Base-by-base conservation (phyloP, 2,113 vertebrate genomes). In the Pongo pygmaeus region DNA sequence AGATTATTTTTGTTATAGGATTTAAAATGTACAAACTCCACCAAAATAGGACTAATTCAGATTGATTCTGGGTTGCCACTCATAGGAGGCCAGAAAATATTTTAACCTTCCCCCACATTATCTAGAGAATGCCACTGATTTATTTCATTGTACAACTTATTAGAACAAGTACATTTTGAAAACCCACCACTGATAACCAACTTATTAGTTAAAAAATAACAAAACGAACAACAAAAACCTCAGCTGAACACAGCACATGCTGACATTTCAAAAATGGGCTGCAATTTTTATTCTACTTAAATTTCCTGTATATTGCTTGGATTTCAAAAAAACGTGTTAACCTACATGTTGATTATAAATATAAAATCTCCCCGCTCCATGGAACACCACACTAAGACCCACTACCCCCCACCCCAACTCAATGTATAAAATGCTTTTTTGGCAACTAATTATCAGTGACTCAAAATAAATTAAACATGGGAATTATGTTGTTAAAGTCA, bases 381-480 rank as follows among this genome's bases (percentile, higher is more conserved):
- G 91, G 93, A 75, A 32, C 38, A 30, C 90, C 94, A 96, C 87
- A 93, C 18, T 55, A 89, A 77, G 52, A 93, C 35, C 92, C 69
- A 96, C 79, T 85, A 48, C 91, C 93, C 85, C 30, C 74, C 88
- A 46, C 46, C 46, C 79, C 88, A 46, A 67, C 59, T 80, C 94
- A 94, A 80, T 23, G 55, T 84, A 97, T 23, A 96, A 97, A 98
- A 97, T 64, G 97, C 78, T 97, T 97, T 95, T 98, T 98, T 98
- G 98, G 98, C 98, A 98, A 97, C 85, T 96, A 81, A 94, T 97
- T 40, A 97, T 64, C 84, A 95, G 86, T 6, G 43, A 74, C 94
- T 93, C 96, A 97, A 81, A 95, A 79, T 88, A 81, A 96, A 79
- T 84, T 84, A 91, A 93, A 97, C 95, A 91, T 67, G 46, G 85